Conservation (phyloP, 2,888 invertebrate genomes). For the Mylabris sibirica region DNA sequence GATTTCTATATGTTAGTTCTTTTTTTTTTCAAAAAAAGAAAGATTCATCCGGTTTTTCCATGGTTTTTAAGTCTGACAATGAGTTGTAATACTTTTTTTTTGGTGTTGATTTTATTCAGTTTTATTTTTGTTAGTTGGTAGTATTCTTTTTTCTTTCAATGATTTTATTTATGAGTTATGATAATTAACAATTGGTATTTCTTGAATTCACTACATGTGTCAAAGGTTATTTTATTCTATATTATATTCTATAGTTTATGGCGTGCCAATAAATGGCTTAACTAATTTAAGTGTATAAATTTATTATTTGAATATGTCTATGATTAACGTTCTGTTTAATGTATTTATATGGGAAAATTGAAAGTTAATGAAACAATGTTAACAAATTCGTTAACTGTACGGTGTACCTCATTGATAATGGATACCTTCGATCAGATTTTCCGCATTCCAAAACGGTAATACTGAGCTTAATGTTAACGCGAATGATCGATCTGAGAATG, state of each 20-base stretch:
- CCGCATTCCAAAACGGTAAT: no score
- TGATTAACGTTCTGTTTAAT: neutral
- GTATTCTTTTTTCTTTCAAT: conserved; percentile 20
- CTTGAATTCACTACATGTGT: conserved; percentile 27
- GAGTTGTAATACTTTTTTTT: neutral
- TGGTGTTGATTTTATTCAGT: conserved; percentile 12
- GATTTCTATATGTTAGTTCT: neutral
- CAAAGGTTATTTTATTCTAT: conserved; percentile 33
- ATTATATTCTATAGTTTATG: conserved; percentile 29
- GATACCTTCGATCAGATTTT: no score
- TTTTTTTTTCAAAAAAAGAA: neutral
- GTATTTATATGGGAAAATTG: neutral
- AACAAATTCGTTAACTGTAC: neutral
- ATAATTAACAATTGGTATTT: conserved; percentile 38
- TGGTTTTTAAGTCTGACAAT: neutral
- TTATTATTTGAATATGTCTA: neutral
- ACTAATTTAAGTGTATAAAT: conserved; percentile 12
- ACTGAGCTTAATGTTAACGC: no score
- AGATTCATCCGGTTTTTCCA: neutral
- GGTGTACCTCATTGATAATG: no score
- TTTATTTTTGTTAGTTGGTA: neutral
- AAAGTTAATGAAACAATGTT: neutral
- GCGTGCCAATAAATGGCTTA: conserved; percentile 6
- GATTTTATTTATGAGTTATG: conserved; percentile 42
- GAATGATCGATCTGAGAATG: no score